A percentile compares a stretch with the other conserved stretches of the same genome.
Conservation (phyloP, 1,140 invertebrate genomes). For the Drosophila tristis region DNA sequence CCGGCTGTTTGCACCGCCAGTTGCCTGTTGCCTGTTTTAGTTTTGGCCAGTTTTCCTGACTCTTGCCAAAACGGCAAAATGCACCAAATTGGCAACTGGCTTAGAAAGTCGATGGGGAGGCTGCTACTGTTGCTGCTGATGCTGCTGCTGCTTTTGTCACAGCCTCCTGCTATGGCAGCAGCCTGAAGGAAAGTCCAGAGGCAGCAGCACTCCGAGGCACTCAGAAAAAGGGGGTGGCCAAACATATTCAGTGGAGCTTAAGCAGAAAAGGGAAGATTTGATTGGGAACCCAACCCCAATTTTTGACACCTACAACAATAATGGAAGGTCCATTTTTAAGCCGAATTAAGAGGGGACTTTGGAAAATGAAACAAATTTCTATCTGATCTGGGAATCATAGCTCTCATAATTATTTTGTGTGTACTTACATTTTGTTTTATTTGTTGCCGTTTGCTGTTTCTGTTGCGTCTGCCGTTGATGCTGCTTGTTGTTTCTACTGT, state of each 20-base stretch:
- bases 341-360: no score
- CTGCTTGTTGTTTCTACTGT: constrained; percentile 2
- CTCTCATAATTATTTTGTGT: constrained; percentile 2
- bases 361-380: no score
- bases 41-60: constrained; percentile 51
- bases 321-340: neutral
- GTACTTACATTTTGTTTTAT: constrained; percentile 49
- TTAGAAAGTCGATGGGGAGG: constrained; percentile 69
- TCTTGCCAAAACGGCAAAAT: constrained; percentile 67
- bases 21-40: constrained; percentile 15
- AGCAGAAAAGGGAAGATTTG: no score
- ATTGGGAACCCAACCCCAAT: no score
- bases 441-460: constrained; percentile 24
- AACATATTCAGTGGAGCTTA: neutral
- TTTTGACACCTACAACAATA: no score
- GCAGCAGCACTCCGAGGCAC: constrained; percentile 10
- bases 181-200: constrained; percentile 74
- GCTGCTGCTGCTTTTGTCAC: constrained; percentile 7
- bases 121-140: constrained; percentile 22
- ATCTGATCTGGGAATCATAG: no score
- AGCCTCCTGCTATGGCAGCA: constrained; percentile 19
- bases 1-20: constrained; percentile 15
- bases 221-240: neutral
- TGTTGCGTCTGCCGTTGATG: constrained; percentile 29
- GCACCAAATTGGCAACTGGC: constrained; percentile 80